Base-by-base conservation (phyloP, 2,888 invertebrate species). In the Neria commutata region DNA sequence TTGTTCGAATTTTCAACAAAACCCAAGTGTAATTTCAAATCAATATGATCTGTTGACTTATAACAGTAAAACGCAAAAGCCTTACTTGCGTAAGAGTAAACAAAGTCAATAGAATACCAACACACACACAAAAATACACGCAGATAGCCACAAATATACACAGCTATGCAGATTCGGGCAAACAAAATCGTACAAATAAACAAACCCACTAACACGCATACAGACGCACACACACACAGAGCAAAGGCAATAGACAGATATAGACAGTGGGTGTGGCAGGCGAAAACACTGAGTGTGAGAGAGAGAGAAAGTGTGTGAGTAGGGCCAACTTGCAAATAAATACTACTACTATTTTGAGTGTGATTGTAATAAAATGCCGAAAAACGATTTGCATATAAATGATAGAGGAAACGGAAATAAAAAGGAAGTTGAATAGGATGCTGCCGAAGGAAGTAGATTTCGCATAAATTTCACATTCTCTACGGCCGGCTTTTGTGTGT, bases 361-460 rank as follows among this genome's bases (percentile, higher is more conserved):
- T 42, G 42, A 42, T 42, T 42, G 19, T 19, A 19, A 42, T 42
- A 42, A 42, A 42, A 42, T 42, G 6, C 42, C 42, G 42, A 64
- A 65, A 60, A 68, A 63, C 73, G 72, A 72, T 72, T 72, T 72
- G 72, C 72, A 72, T 72, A 72, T 72, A 74, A 72, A 72, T 72
- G 74, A 72, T 72, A 69, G 71, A 70, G 73, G 72, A 72, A 74
- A 72, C 73, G 73, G 72, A 72, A 74, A 71, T 74, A 72, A 74
- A 73, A 66, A 72, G 73, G 72, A 72, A 72, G 73, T 73, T 65
- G 70, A 68, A 72, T 29, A 33, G 49, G 49, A 49, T 29, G 49
- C 17, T 49, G n/a, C 40, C n/a, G 51, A 17, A 16, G 54, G 56
- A 33, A 56, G 58, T 60, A 67, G 70, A 64, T 59, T 70, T 65